Evolutionary conservation across 2,797 vertebrate genomes (phyloP), one percentile per base, ranked within the genome.

Genomic region (Menidia menidia): DNA sequence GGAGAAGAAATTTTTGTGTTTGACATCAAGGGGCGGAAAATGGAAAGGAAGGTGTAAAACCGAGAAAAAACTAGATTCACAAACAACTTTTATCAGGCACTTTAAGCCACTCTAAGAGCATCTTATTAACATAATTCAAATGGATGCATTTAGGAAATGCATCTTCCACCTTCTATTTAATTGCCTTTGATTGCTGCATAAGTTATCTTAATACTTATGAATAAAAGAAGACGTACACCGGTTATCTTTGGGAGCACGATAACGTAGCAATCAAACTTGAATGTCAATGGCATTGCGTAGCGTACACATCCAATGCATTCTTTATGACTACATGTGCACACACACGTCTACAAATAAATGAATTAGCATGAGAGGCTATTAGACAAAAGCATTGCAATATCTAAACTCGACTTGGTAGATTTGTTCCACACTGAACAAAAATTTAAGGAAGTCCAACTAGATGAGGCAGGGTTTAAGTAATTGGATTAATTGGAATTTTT

Each of bases 251-350:
- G 16, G 42, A 35, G 6, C 30, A 16, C 15, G 0, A 62, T 51
- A 33, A 11, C 31, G 11, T 11, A 33, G 10, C 1, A 44, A 44
- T 61, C 1, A 10, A 57, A 7, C 18, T 55, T 48, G 25, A 60
- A 73, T 69, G 32, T 80, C 15, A 35, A 72, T 39, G 2, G 33
- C 39, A 32, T 15, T 10, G 12, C 56, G 4, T 16, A 41, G 19
- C 45, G 60, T 62, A 35, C 13, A 63, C 54, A 10, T 42, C 3
- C 31, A 9, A 58, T 18, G 51, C 16, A 32, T 52, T 52, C 25
- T 25, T 31, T 52, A 39, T 39, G 11, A 52, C 25, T 31, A 30
- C 30, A 32, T 53, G 12, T 31, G 13, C 45, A 51, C 16, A 32
- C 30, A 62, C 16, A 52, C 50, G 7, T 6, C 16, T 8, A 18